phyloP scores from a whole-genome alignment of 2,113 vertebrate genomes.

The Leptosomus discolor region DNA sequence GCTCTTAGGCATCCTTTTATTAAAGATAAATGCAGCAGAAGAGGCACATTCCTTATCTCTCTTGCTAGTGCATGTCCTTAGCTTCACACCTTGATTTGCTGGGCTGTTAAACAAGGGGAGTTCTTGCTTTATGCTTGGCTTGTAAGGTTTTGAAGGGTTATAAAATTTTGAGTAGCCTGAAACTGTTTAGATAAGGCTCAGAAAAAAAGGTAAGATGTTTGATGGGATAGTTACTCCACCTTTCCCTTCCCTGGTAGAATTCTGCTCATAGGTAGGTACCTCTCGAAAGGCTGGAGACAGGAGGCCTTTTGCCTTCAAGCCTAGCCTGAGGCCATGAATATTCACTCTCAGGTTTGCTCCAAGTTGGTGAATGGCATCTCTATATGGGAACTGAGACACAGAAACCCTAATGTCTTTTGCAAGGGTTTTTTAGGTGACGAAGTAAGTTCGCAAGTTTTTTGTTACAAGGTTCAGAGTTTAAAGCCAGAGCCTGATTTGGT shows the following conservation, averaged over 20 bases:
- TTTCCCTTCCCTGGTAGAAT: neutral
- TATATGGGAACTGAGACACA: neutral
- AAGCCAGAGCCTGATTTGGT: neutral
- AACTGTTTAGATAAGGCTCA: neutral
- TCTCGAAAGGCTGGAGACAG: neutral
- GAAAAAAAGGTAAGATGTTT: neutral
- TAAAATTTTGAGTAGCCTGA: neutral
- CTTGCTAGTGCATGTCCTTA: neutral
- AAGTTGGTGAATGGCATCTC: neutral
- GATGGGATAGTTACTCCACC: neutral
- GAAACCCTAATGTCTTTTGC: neutral
- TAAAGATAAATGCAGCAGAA: conserved; percentile 16
- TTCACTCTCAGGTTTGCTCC: neutral
- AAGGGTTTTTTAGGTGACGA: neutral
- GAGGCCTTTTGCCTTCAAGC: neutral
- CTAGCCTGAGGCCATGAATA: neutral
- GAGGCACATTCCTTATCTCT: neutral
- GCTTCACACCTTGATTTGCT: neutral
- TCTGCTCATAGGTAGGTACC: neutral
- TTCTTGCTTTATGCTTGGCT: neutral
- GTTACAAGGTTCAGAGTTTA: neutral
- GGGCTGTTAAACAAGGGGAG: neutral
- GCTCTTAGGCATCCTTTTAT: neutral
- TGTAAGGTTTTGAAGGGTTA: neutral
- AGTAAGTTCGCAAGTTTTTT: neutral